Conservation (phyloP, 1,140 invertebrate species). For the Diabrotica undecimpunctata region DNA sequence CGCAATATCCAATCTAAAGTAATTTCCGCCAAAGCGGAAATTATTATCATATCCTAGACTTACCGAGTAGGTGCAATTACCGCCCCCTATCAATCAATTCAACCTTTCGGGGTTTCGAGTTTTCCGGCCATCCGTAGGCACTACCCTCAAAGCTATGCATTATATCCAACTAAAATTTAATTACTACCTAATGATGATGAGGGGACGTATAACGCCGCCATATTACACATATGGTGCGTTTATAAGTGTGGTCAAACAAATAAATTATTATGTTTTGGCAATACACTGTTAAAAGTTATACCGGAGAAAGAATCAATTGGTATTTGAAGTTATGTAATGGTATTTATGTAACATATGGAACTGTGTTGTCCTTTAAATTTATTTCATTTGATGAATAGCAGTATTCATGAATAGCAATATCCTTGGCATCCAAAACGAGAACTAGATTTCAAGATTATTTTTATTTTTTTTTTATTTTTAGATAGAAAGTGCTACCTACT, state of each 20-base stretch:
- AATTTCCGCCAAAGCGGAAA: not conserved
- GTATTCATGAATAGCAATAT: too few species aligned
- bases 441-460: too few species aligned
- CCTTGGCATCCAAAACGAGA: too few species aligned
- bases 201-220: not conserved
- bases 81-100: not conserved
- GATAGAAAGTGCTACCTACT: too few species aligned
- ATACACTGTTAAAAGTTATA: not conserved
- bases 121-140: not conserved
- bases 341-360: too few species aligned
- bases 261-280: not conserved
- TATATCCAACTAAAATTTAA: constrained; percentile 3
- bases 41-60: not conserved
- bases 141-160: not conserved
- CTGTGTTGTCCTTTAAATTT: too few species aligned
- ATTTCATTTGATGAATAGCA: too few species aligned
- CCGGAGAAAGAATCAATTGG: too few species aligned
- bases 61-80: not conserved
- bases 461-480: too few species aligned
- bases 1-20: not conserved
- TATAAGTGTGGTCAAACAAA: not conserved
- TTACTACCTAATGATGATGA: constrained; percentile 2
- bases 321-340: too few species aligned
- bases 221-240: not conserved
- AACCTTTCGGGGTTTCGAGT: constrained; percentile 1